These are phyloP conservation scores for Coenobita brevimanus DNA, from an alignment of 1,140 invertebrate species.

Conservation along the genomic window DNA sequence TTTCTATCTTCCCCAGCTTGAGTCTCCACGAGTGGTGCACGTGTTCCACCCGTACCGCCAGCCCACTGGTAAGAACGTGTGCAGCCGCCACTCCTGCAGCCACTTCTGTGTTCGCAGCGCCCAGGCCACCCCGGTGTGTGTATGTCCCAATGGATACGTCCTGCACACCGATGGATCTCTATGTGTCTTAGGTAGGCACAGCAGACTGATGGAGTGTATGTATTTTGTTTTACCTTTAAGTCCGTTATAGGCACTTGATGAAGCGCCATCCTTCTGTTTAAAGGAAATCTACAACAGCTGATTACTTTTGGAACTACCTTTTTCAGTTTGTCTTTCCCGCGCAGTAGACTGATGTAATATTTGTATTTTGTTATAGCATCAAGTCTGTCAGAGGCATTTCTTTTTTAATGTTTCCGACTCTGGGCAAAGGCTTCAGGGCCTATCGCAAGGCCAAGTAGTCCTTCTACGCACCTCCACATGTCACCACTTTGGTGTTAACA, in stretches of 20 bases:
- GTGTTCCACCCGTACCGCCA: slow-evolving; percentile 96
- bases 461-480: no score
- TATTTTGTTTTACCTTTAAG: no score
- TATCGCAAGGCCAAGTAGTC: no score
- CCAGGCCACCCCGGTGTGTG: slow-evolving; percentile 50
- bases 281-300: not conserved
- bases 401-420: no score
- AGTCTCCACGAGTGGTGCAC: slow-evolving; percentile 95
- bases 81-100: slow-evolving; percentile 75
- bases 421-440: no score
- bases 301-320: no score
- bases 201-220: not conserved
- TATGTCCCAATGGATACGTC: slow-evolving; percentile 41
- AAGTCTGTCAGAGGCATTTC: no score
- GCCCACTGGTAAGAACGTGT: slow-evolving; percentile 81
- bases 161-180: not conserved
- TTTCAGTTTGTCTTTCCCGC: no score
- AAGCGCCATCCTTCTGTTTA: not conserved
- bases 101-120: slow-evolving; percentile 77
- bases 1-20: slow-evolving; percentile 70
- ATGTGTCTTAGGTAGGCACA: slow-evolving; percentile 36
- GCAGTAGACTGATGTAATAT: no score
- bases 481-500: no score
- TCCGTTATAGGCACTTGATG: not conserved
- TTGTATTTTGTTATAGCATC: no score